Conservation (phyloP, 2,113 vertebrate genomes). For the Pagrus major region DNA sequence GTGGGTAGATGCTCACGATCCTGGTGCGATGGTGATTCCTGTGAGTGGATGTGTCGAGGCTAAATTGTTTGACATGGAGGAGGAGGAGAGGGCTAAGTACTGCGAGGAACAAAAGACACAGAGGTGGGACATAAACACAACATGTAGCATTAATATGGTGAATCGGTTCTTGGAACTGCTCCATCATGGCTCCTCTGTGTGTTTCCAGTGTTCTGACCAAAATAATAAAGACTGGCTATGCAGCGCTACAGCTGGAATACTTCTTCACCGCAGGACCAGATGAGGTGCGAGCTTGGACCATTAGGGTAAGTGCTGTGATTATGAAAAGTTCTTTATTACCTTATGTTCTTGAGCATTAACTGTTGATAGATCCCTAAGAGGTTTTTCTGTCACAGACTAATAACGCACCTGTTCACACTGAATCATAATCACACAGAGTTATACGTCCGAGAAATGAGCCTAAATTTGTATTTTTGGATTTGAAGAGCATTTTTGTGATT, state of each 20-base stretch:
- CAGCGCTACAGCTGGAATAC: slow-evolving; percentile 97
- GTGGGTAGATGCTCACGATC: slow-evolving; percentile 98
- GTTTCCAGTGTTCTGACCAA: slow-evolving; percentile 92
- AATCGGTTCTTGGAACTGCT: neutral
- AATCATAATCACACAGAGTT: too few species aligned
- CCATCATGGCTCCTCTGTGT: neutral
- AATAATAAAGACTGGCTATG: slow-evolving; percentile 98
- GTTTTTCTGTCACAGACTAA: too few species aligned
- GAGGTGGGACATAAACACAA: slow-evolving; percentile 86
- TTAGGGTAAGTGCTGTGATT: slow-evolving; percentile 89
- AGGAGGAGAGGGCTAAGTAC: slow-evolving; percentile 95
- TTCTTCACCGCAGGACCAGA: slow-evolving; percentile 99
- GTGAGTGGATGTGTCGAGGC: slow-evolving; percentile 96
- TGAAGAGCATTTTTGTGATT: neutral
- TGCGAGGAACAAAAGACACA: slow-evolving; percentile 97
- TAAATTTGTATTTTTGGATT: neutral
- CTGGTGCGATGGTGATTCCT: slow-evolving; percentile 96
- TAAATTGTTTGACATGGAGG: slow-evolving; percentile 95
- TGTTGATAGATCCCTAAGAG: neutral
- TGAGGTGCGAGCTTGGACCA: slow-evolving; percentile 98
- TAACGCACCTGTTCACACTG: too few species aligned
- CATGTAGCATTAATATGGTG: neutral
- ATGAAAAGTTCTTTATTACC: neutral
- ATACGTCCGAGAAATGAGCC: neutral
- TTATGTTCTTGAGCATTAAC: neutral